Conservation (phyloP, 1,140 invertebrate species). For the Zaprionus inermis region DNA sequence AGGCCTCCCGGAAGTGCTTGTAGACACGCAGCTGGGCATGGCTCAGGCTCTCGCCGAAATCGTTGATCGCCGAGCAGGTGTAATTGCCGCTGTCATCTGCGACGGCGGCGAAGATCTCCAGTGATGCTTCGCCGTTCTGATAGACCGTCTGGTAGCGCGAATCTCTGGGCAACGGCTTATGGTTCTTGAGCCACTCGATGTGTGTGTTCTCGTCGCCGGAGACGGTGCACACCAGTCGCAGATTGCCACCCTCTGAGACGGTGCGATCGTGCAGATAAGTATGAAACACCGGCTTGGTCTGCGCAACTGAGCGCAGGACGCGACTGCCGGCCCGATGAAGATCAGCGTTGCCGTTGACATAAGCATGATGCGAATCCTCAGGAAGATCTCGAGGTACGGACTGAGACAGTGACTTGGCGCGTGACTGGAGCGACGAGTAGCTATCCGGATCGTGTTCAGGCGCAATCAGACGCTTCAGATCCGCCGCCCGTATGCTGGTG, state of each 20-base stretch:
- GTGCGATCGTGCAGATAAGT: slow-evolving; percentile 91
- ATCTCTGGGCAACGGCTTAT: slow-evolving; percentile 85
- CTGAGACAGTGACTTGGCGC: slow-evolving; percentile 10
- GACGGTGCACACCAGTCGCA: slow-evolving; percentile 93
- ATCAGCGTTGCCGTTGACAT: slow-evolving; percentile 68
- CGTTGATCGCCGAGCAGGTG: slow-evolving; percentile 90
- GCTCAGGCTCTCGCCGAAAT: slow-evolving; percentile 88
- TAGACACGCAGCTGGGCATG: slow-evolving; percentile 90
- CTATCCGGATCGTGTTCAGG: slow-evolving; percentile 29
- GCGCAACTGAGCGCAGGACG: slow-evolving; percentile 64
- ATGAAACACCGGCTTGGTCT: slow-evolving; percentile 91
- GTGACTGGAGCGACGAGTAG: background rate
- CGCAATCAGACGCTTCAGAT: slow-evolving; percentile 70
- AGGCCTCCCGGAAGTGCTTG: slow-evolving; percentile 88
- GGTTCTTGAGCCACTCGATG: slow-evolving; percentile 93
- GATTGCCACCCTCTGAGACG: slow-evolving; percentile 88
- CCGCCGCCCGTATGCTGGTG: slow-evolving; percentile 57
- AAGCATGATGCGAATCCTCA: slow-evolving; percentile 7
- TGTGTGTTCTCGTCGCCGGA: slow-evolving; percentile 91
- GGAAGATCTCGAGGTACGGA: background rate
- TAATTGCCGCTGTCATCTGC: slow-evolving; percentile 90
- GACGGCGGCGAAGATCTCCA: slow-evolving; percentile 89
- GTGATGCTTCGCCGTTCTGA: slow-evolving; percentile 88
- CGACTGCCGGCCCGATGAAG: slow-evolving; percentile 79
- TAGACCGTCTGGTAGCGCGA: slow-evolving; percentile 86